phyloP scores from a whole-genome alignment of 2,797 vertebrate genomes.

The Poecilia velifera region DNA sequence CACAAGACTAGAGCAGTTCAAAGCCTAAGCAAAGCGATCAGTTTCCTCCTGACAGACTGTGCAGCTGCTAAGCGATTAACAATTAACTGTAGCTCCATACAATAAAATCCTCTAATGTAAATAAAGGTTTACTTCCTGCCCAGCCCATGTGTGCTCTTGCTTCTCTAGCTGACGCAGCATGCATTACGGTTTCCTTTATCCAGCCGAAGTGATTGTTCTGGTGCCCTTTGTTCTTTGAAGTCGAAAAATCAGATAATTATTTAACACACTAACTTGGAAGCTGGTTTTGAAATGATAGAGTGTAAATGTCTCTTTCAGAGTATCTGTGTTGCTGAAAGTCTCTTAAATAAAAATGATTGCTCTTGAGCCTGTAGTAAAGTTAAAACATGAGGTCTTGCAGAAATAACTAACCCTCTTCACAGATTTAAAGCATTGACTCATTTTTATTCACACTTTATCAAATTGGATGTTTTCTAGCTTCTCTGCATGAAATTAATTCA shows the following conservation, averaged over 20 bases:
- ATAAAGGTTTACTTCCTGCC: slow-evolving; percentile 53
- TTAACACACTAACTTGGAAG: background rate
- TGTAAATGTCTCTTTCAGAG: background rate
- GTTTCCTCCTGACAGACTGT: slow-evolving; percentile 11
- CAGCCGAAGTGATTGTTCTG: slow-evolving; percentile 2
- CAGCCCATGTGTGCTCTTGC: slow-evolving; percentile 52
- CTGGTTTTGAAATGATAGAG: background rate
- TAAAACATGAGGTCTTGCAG: background rate
- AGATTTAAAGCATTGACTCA: background rate
- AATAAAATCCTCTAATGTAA: slow-evolving; percentile 46
- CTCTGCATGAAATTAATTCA: background rate
- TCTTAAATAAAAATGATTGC: background rate
- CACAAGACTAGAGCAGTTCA: background rate
- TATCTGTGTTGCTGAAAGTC: background rate
- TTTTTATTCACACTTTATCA: background rate
- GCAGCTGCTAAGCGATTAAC: slow-evolving; percentile 39
- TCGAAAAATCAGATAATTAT: slow-evolving; percentile 50
- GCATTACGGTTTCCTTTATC: slow-evolving; percentile 33
- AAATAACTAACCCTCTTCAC: background rate
- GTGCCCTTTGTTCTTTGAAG: slow-evolving; percentile 50
- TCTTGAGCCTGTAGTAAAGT: background rate
- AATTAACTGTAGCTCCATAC: slow-evolving; percentile 21
- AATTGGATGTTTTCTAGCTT: background rate
- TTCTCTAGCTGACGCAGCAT: background rate
- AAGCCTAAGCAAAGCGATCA: background rate